phyloP scores from a whole-genome alignment of 2,113 vertebrate species.

The Macaca nemestrina region DNA sequence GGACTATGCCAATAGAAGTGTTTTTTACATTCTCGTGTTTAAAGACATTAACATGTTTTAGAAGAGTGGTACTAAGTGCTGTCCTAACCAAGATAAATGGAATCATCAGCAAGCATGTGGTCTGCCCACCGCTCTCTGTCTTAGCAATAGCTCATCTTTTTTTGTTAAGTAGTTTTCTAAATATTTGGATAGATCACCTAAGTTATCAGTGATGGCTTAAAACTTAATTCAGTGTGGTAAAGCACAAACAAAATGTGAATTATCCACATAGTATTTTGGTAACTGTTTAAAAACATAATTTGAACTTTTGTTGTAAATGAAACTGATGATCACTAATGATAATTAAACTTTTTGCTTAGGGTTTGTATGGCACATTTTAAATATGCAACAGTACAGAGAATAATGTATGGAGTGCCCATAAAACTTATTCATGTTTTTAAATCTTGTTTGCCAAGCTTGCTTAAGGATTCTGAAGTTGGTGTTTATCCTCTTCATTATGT shows the following conservation, averaged over 20 bases:
- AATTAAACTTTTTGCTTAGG: constrained; percentile 24
- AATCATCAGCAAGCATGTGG: not conserved
- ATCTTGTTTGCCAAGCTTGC: not conserved
- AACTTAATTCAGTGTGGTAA: not conserved
- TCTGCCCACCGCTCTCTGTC: not conserved
- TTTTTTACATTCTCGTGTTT: constrained; percentile 28
- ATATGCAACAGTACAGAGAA: not conserved
- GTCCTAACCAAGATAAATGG: not conserved
- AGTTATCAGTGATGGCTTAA: constrained; percentile 34
- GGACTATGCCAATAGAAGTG: not conserved
- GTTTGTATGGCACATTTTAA: constrained; percentile 48
- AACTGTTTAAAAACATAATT: not conserved
- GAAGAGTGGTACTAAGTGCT: not conserved
- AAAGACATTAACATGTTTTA: constrained; percentile 1
- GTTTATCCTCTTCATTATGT: not conserved
- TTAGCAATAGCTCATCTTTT: not conserved
- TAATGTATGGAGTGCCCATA: not conserved
- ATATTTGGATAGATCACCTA: constrained; percentile 33
- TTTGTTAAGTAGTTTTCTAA: constrained; percentile 14
- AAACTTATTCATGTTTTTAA: not conserved
- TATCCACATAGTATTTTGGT: constrained; percentile 38
- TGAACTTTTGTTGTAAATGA: not conserved
- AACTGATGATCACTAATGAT: constrained; percentile 1
- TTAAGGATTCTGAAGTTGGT: constrained; percentile 30
- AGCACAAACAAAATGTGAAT: constrained; percentile 11